These are phyloP conservation scores for Girardinus metallicus DNA, from an alignment of 2,797 vertebrate species.

Conservation along the genomic window DNA sequence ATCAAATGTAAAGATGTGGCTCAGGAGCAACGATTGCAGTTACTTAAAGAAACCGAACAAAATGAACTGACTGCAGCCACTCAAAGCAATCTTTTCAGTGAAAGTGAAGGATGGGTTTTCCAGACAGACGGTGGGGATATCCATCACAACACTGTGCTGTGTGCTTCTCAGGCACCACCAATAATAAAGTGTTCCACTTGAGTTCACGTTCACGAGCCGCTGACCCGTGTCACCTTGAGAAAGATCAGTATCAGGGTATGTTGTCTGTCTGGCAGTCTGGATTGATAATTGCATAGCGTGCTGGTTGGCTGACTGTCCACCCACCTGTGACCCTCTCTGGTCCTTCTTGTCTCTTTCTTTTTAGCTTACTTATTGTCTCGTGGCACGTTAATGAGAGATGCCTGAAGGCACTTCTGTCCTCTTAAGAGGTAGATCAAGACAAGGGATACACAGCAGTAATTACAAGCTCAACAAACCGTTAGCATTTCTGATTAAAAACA, in stretches of 20 bases:
- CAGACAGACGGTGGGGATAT: conserved; percentile 20
- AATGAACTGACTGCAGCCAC: background rate
- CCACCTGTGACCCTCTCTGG: conserved; percentile 49
- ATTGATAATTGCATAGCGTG: conserved; percentile 60
- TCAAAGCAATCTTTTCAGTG: conserved; percentile 2
- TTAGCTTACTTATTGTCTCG: conserved; percentile 13
- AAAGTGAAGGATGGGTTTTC: conserved; percentile 15
- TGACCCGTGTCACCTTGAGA: conserved; percentile 63
- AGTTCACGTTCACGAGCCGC: background rate
- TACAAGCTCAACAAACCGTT: background rate
- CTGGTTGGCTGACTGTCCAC: conserved; percentile 49
- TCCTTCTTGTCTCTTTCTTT: conserved; percentile 16
- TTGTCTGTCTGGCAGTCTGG: conserved; percentile 63
- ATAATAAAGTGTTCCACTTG: background rate
- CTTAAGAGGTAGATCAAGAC: background rate
- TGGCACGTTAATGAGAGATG: background rate
- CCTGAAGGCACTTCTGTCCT: background rate
- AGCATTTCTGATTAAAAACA: background rate
- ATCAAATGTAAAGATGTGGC: background rate
- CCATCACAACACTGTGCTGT: conserved; percentile 39
- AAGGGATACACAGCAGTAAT: background rate
- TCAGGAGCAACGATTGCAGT: background rate
- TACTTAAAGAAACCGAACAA: background rate
- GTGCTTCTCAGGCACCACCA: conserved; percentile 41
- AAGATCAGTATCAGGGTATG: conserved; percentile 51